A percentile compares a stretch with the other conserved stretches of the same genome.
phyloP scores from a whole-genome alignment of 2,888 invertebrate genomes.

The Cryptops parisi region DNA sequence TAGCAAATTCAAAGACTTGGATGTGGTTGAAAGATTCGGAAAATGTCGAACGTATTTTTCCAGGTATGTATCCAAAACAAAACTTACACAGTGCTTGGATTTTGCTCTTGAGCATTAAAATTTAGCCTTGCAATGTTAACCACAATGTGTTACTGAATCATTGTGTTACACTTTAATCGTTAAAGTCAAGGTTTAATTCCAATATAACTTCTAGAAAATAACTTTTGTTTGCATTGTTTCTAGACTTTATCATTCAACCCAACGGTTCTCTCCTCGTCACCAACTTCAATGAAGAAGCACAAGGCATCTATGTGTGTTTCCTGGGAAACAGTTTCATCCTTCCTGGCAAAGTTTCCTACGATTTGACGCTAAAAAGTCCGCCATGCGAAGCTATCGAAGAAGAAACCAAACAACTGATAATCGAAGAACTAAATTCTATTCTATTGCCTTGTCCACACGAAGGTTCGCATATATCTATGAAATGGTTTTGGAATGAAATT shows the following conservation, averaged over 20 bases:
- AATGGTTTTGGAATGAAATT: neutral
- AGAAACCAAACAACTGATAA: neutral
- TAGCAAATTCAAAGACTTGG: neutral
- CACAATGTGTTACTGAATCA: too few relatives aligned
- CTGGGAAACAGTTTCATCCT: neutral
- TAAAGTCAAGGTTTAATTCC: too few relatives aligned
- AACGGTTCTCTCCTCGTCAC: neutral
- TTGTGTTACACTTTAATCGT: too few relatives aligned
- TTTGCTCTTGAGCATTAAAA: neutral
- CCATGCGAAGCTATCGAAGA: neutral
- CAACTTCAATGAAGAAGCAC: neutral
- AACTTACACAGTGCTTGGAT: too few relatives aligned
- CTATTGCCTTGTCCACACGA: neutral
- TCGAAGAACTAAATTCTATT: neutral
- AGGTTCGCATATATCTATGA: neutral
- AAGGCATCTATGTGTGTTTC: constrained; percentile 3
- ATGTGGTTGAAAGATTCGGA: neutral
- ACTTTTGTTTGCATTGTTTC: too few relatives aligned
- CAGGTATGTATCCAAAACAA: neutral
- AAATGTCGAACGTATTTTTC: neutral
- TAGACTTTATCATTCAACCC: neutral
- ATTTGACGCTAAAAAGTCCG: neutral
- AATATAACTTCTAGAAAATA: too few relatives aligned
- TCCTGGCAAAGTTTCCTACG: constrained; percentile 4
- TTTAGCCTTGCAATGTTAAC: too few relatives aligned